Conservation (phyloP, 2,113 vertebrate genomes). For the Zosterops lateralis region DNA sequence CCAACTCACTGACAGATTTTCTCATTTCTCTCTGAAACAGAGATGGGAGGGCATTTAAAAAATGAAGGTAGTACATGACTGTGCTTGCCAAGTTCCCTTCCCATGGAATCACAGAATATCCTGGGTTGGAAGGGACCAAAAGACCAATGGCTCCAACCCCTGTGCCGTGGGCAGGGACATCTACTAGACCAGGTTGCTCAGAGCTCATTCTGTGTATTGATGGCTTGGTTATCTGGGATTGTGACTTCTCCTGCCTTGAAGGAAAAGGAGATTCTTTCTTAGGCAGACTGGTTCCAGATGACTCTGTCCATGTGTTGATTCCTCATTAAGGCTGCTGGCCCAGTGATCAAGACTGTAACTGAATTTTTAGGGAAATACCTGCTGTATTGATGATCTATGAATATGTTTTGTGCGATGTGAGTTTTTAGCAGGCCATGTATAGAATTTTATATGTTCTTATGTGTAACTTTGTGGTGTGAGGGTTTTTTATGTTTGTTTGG, state of each 20-base stretch:
- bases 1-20: background rate
- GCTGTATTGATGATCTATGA: background rate
- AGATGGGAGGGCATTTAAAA: background rate
- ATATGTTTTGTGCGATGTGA: background rate
- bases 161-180: background rate
- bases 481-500: background rate
- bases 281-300: background rate
- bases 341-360: background rate
- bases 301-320: rapidly evolving
- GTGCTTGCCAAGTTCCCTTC: background rate
- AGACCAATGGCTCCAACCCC: background rate
- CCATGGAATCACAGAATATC: background rate
- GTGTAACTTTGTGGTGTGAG: background rate
- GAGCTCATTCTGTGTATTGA: rapidly evolving
- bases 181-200: background rate
- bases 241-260: background rate
- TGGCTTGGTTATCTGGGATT: background rate
- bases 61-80: background rate
- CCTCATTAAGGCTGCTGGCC: background rate
- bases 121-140: background rate
- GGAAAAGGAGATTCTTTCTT: background rate
- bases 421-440: background rate
- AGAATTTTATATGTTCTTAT: background rate
- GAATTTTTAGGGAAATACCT: background rate
- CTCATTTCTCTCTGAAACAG: background rate